phyloP scores from a whole-genome alignment of 1,140 invertebrate genomes.

The Leptonema lineaticorne region DNA sequence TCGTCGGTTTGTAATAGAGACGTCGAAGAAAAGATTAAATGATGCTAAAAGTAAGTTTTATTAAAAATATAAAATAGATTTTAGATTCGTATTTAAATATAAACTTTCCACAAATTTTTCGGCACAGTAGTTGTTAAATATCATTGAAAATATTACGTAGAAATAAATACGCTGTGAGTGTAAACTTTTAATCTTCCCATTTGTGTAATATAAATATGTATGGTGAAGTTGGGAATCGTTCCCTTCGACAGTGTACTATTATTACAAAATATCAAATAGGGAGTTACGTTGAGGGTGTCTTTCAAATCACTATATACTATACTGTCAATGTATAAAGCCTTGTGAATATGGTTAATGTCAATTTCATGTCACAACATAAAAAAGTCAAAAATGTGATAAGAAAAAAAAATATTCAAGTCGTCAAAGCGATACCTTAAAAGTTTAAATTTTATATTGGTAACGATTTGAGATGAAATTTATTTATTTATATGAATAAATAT shows the following conservation, averaged over 20 bases:
- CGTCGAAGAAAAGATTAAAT: neutral
- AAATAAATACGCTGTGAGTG: too few species aligned
- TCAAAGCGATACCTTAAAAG: too few species aligned
- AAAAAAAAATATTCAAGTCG: constrained; percentile 14
- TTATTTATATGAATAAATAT: too few species aligned
- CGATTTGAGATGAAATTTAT: too few species aligned
- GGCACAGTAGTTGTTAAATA: too few species aligned
- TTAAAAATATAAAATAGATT: neutral
- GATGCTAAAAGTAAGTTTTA: too few species aligned
- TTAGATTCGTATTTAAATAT: neutral
- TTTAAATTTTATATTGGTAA: too few species aligned
- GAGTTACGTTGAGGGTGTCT: too few species aligned
- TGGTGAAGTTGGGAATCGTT: too few species aligned
- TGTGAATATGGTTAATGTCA: constrained; percentile 29
- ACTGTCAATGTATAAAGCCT: constrained; percentile 9
- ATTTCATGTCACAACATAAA: constrained; percentile 16
- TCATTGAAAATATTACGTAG: too few species aligned
- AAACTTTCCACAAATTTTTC: neutral
- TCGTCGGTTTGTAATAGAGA: neutral
- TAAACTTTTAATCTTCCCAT: neutral
- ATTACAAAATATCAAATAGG: too few species aligned
- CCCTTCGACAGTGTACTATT: too few species aligned
- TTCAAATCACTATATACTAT: neutral
- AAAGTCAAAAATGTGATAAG: constrained; percentile 13
- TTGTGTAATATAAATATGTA: neutral